Evolutionary conservation across 1,140 invertebrate genomes (phyloP).

Genomic region (Papilio polytes): DNA sequence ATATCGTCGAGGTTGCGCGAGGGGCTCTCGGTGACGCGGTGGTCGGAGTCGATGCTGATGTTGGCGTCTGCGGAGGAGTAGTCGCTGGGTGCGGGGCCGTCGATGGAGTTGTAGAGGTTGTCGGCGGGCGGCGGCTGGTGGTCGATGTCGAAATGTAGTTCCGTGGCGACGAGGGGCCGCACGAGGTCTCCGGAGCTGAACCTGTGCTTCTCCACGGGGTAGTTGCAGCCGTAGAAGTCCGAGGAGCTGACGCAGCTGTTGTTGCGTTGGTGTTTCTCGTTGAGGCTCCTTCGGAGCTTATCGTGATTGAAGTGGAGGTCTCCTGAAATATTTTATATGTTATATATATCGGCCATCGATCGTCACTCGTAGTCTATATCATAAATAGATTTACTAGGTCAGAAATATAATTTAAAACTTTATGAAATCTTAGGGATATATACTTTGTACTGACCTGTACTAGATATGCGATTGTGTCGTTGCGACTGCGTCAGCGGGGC

Average conservation of each 20-base stretch:
- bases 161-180: constrained; percentile 76
- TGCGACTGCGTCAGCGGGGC: constrained; percentile 41
- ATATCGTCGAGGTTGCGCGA: constrained; percentile 91
- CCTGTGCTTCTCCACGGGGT: constrained; percentile 81
- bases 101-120: constrained; percentile 80
- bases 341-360: not conserved
- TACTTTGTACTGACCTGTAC: constrained; percentile 60
- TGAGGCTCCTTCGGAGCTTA: constrained; percentile 80
- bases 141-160: constrained; percentile 79
- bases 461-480: constrained; percentile 76
- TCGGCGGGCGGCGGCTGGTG: constrained; percentile 61
- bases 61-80: constrained; percentile 74
- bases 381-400: not conserved
- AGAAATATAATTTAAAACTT: no score
- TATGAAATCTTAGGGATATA: no score
- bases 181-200: constrained; percentile 79
- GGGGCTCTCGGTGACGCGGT: constrained; percentile 86
- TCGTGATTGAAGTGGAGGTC: constrained; percentile 80
- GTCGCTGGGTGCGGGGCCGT: constrained; percentile 66
- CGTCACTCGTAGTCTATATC: not conserved
- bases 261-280: constrained; percentile 83
- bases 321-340: constrained; percentile 55
- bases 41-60: constrained; percentile 75
- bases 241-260: constrained; percentile 83
- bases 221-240: constrained; percentile 83